Evolutionary conservation across 2,113 vertebrate species (phyloP).

Genomic region (Sinocyclocheilus grahami): DNA sequence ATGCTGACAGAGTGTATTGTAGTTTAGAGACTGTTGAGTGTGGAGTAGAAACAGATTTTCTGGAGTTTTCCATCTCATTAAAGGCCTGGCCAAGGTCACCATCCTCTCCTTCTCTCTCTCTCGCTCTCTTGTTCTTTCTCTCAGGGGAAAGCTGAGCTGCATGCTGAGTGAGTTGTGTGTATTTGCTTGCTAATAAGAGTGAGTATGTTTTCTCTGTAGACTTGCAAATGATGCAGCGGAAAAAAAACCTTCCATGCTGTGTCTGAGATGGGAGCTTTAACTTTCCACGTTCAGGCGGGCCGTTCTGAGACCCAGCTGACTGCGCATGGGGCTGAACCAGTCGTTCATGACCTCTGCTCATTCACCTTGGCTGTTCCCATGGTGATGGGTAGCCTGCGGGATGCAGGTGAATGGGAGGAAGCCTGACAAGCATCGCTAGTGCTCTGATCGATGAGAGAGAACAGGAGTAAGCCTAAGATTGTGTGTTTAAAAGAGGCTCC

Average conservation of each 20-base stretch:
- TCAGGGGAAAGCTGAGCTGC: too few species aligned
- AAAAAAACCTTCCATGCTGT: background rate
- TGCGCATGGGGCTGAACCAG: background rate
- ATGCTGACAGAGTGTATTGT: too few species aligned
- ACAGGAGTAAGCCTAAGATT: background rate
- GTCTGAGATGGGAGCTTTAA: background rate
- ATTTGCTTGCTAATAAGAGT: too few species aligned
- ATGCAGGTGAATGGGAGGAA: constrained; percentile 6
- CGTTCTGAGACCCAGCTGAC: background rate
- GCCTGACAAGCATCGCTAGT: background rate
- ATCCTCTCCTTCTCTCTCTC: too few species aligned
- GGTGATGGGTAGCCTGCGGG: background rate
- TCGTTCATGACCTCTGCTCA: constrained; percentile 7
- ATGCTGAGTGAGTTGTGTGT: too few species aligned
- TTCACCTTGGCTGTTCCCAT: constrained; percentile 37
- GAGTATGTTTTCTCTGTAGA: too few species aligned
- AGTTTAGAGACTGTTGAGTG: too few species aligned
- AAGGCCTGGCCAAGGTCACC: too few species aligned
- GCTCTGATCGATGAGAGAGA: constrained; percentile 26
- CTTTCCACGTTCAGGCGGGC: background rate
- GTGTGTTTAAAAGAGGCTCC: background rate
- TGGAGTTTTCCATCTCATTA: too few species aligned
- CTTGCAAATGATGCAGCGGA: too few species aligned
- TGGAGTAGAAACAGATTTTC: too few species aligned
- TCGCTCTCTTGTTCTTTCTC: too few species aligned